Evolutionary conservation across 2,888 invertebrate genomes (phyloP).

Genomic region (Eutolmus rufibarbis): DNA sequence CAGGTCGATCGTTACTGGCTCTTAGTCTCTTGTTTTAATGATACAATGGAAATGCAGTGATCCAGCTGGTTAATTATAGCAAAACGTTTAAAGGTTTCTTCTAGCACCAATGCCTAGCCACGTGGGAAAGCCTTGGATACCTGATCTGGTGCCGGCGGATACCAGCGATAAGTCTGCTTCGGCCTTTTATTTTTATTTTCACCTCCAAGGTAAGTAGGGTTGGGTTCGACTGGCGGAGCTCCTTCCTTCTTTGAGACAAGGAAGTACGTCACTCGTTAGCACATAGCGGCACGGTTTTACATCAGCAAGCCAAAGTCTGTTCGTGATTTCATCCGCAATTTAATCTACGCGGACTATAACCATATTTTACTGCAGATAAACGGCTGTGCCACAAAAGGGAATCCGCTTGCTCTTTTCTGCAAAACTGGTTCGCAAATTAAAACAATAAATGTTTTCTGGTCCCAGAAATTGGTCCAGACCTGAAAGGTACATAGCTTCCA

Average conservation of each 20-base stretch:
- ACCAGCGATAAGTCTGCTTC: neutral
- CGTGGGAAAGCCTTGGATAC: conserved; percentile 9
- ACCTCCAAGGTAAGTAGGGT: conserved; percentile 12
- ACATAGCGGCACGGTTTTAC: neutral
- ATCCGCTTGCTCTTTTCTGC: neutral
- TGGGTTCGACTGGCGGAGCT: neutral
- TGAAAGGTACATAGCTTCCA: neutral
- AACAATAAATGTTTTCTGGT: neutral
- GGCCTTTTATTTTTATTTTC: neutral
- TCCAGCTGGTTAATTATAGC: neutral
- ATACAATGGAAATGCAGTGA: neutral
- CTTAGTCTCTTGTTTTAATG: neutral
- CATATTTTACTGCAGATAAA: neutral
- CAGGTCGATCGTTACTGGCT: neutral
- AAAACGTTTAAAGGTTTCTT: neutral
- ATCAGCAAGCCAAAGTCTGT: neutral
- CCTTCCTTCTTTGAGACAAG: conserved; percentile 10
- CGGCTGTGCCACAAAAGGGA: neutral
- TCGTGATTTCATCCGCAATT: neutral
- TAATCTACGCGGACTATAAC: neutral
- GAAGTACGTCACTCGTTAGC: neutral
- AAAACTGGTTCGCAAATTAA: neutral
- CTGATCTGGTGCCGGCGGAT: neutral
- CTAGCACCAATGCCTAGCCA: neutral
- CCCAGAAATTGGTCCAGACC: neutral